These are phyloP conservation scores for Triplophysa rosa DNA, from an alignment of 2,113 vertebrate genomes.

Conservation along the genomic window DNA sequence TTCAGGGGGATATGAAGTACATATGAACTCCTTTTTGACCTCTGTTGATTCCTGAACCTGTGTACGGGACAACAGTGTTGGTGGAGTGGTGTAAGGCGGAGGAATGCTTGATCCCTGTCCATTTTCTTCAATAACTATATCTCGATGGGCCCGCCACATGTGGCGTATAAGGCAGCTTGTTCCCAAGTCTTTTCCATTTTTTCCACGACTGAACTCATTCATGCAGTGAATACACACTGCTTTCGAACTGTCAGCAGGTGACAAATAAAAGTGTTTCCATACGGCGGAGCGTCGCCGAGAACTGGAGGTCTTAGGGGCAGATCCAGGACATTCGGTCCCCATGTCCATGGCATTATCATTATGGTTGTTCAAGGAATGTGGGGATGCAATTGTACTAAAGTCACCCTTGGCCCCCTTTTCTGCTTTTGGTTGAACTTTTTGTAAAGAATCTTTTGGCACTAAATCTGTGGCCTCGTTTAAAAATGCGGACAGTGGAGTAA, in stretches of 20 bases:
- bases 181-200: conserved; percentile 95
- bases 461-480: conserved; percentile 77
- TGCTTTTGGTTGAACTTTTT: conserved; percentile 77
- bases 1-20: conserved; percentile 81
- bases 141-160: conserved; percentile 95
- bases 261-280: conserved; percentile 98
- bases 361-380: conserved; percentile 72
- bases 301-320: conserved; percentile 82
- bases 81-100: conserved; percentile 82
- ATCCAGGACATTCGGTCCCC: conserved; percentile 72
- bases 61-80: conserved; percentile 82
- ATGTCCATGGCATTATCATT: conserved; percentile 78
- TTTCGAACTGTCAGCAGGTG: conserved; percentile 91
- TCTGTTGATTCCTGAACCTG: conserved; percentile 75
- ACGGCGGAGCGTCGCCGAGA: conserved; percentile 92
- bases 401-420: conserved; percentile 77
- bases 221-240: conserved; percentile 97
- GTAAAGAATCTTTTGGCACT: conserved; percentile 81
- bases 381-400: conserved; percentile 66
- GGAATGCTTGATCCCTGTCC: conserved; percentile 86
- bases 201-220: conserved; percentile 96
- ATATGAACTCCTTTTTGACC: conserved; percentile 71
- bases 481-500: conserved; percentile 80
- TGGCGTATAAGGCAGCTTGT: conserved; percentile 96
- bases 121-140: conserved; percentile 94